A percentile compares a stretch with the other conserved stretches of the same genome.
Conservation (phyloP, 2,888 invertebrate species). For the Xestia rhomboidea region DNA sequence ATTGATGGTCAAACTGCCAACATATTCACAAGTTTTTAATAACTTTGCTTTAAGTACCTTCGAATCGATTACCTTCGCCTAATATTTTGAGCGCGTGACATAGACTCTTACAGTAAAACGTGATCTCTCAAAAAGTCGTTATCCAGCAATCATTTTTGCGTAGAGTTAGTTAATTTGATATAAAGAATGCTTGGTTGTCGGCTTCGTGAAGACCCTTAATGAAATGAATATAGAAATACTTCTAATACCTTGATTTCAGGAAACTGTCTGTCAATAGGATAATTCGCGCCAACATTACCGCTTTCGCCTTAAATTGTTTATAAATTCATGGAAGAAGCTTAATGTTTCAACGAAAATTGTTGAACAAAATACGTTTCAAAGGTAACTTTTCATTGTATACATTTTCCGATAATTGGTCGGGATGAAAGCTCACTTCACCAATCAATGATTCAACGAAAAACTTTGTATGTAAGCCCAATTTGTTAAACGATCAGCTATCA, state of each 20-base stretch:
- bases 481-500: background rate
- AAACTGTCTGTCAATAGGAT: background rate
- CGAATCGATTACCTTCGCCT: no score
- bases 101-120: no score
- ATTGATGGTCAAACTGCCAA: no score
- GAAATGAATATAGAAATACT: background rate
- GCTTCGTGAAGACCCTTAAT: background rate
- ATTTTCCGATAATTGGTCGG: background rate
- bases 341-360: background rate
- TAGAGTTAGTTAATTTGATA: no score
- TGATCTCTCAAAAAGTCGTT: no score
- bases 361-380: slow-evolving; percentile 8
- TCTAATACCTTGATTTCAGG: background rate
- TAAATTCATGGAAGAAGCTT: background rate
- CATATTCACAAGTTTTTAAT: no score
- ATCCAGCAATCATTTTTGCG: no score
- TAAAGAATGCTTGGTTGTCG: no score
- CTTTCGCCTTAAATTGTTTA: background rate
- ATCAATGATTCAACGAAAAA: background rate
- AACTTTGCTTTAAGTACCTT: no score
- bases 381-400: background rate
- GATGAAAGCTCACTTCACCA: background rate
- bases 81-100: no score
- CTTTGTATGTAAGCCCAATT: background rate
- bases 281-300: background rate